phyloP scores from a whole-genome alignment of 2,888 invertebrate species.

The Caenorhabditis macrosperma region DNA sequence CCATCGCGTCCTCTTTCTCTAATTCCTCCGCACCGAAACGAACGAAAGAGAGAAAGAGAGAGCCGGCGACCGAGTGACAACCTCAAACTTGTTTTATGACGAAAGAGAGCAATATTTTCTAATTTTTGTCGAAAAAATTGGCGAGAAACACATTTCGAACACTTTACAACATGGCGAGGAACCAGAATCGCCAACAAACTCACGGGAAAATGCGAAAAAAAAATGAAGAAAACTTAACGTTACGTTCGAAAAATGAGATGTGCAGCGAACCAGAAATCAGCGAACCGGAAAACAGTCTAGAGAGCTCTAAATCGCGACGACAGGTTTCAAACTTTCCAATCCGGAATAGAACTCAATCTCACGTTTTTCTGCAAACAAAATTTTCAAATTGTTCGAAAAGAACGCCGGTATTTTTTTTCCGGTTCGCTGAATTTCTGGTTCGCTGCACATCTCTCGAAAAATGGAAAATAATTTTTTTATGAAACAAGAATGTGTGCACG shows the following conservation, averaged over 20 bases:
- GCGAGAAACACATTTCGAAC: not conserved
- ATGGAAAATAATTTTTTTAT: conserved; percentile 4
- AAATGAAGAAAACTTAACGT: conserved; percentile 2
- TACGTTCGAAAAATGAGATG: not conserved
- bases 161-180: not conserved
- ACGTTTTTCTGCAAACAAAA: too few relatives aligned
- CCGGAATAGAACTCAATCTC: too few relatives aligned
- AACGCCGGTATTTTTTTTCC: too few relatives aligned
- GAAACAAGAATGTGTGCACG: not conserved
- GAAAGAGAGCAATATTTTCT: conserved; percentile 1
- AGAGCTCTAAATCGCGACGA: too few relatives aligned
- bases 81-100: conserved; percentile 39
- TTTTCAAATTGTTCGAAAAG: too few relatives aligned
- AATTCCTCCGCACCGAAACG: not conserved
- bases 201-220: not conserved
- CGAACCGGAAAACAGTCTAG: too few relatives aligned
- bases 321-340: too few relatives aligned
- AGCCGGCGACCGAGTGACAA: not conserved
- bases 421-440: too few relatives aligned
- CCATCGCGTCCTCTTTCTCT: not conserved
- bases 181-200: not conserved
- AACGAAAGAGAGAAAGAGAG: not conserved
- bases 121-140: conserved; percentile 1
- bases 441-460: too few relatives aligned
- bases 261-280: too few relatives aligned